Conservation (phyloP, 2,888 invertebrate genomes). For the Drosophila austrosaltans region DNA sequence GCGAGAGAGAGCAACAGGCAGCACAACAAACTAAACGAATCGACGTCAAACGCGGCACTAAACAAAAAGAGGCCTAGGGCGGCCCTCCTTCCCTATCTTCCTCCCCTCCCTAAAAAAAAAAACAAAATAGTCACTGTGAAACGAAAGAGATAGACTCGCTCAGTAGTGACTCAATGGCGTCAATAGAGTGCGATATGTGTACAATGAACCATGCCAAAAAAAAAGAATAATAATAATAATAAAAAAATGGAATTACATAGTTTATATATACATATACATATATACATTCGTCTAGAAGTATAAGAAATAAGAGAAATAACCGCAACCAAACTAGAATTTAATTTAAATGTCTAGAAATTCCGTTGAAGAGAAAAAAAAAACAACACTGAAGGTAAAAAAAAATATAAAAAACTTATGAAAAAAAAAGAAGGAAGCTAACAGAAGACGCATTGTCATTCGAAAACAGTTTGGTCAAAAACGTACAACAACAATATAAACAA, state of each 20-base stretch:
- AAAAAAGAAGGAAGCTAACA: slow-evolving; percentile 33
- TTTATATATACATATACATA: slow-evolving; percentile 7
- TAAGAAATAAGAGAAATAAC: not conserved
- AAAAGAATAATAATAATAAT: slow-evolving; percentile 38
- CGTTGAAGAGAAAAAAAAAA: slow-evolving; percentile 42
- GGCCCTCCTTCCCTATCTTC: slow-evolving; percentile 16
- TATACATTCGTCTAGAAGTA: slow-evolving; percentile 18
- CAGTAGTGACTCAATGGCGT: slow-evolving; percentile 26
- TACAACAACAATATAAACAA: slow-evolving; percentile 54
- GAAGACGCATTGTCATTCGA: slow-evolving; percentile 41
- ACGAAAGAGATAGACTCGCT: slow-evolving; percentile 26
- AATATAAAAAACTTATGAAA: not conserved
- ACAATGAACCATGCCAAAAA: slow-evolving; percentile 77
- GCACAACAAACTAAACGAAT: slow-evolving; percentile 45
- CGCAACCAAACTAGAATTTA: slow-evolving; percentile 55
- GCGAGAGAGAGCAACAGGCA: slow-evolving; percentile 30
- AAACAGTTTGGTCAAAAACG: slow-evolving; percentile 53
- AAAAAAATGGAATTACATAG: slow-evolving; percentile 53
- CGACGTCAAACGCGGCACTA: slow-evolving; percentile 56
- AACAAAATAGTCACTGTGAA: slow-evolving; percentile 39
- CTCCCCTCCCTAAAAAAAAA: slow-evolving; percentile 33
- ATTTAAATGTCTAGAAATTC: slow-evolving; percentile 61
- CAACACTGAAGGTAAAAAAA: slow-evolving; percentile 35
- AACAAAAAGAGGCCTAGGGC: slow-evolving; percentile 38
- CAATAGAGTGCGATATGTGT: slow-evolving; percentile 46